These are phyloP conservation scores for Diadegma fenestrale DNA, from an alignment of 2,888 invertebrate genomes.

Conservation along the genomic window DNA sequence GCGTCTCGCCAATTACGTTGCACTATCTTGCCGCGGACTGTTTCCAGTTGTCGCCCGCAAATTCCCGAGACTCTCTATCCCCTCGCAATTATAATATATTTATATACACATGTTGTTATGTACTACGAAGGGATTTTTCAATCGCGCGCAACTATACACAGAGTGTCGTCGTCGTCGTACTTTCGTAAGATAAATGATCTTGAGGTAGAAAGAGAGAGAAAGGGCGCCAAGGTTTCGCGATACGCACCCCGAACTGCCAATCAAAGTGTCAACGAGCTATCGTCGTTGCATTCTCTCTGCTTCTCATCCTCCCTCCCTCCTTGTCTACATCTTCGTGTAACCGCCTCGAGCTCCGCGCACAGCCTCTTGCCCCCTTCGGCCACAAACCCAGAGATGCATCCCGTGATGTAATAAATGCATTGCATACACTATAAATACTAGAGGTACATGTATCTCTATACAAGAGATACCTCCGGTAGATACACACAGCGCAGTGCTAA, in stretches of 20 bases:
- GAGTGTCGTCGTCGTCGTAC: constrained; percentile 44
- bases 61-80: constrained; percentile 44
- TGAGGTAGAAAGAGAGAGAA: constrained; percentile 31
- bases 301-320: neutral
- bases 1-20: constrained; percentile 48
- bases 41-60: constrained; percentile 51
- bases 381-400: constrained; percentile 43
- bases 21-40: constrained; percentile 46
- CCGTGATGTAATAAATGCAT: constrained; percentile 50
- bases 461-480: constrained; percentile 19
- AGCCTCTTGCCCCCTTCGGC: constrained; percentile 50
- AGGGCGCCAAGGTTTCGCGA: constrained; percentile 41
- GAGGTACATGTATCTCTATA: constrained; percentile 10
- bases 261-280: constrained; percentile 81
- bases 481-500: constrained; percentile 9
- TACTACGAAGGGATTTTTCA: constrained; percentile 24
- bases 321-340: neutral
- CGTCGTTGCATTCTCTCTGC: constrained; percentile 46
- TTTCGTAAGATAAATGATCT: constrained; percentile 66
- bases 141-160: neutral
- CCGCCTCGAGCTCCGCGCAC: constrained; percentile 46
- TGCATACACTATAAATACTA: constrained; percentile 40
- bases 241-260: constrained; percentile 74
- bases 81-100: constrained; percentile 18
- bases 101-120: neutral